Percentiles rank a stretch among this genome's conserved stretches.
Conservation (phyloP, 1,140 invertebrate species). For the Babylonia areolata region DNA sequence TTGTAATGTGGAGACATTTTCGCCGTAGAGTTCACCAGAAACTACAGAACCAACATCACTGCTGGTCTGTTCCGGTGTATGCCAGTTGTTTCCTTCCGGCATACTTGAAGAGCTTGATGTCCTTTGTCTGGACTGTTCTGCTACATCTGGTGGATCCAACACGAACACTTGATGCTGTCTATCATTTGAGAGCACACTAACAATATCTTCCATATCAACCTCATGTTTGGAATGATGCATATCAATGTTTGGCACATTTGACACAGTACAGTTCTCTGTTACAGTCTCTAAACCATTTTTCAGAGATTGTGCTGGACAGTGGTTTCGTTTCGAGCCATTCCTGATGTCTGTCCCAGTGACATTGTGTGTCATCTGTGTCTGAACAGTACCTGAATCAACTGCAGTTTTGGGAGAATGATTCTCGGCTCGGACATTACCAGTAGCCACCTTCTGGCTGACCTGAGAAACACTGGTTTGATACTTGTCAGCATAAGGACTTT, state of each 20-base stretch:
- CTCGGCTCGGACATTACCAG: too few relatives aligned
- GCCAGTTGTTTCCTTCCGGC: not conserved
- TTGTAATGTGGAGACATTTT: not conserved
- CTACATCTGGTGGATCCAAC: too few relatives aligned
- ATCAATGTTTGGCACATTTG: not conserved
- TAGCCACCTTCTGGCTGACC: too few relatives aligned
- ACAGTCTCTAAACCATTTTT: not conserved
- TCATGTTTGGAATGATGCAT: not conserved
- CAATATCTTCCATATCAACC: too few relatives aligned
- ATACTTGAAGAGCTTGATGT: too few relatives aligned
- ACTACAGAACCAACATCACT: not conserved
- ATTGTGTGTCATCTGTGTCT: too few relatives aligned
- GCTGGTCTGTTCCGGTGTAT: not conserved
- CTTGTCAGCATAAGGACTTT: too few relatives aligned
- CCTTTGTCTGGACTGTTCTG: too few relatives aligned
- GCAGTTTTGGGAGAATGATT: too few relatives aligned
- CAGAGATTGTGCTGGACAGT: not conserved
- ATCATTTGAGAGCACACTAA: too few relatives aligned
- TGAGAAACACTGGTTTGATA: too few relatives aligned
- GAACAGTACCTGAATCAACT: not conserved
- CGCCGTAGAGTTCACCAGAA: not conserved
- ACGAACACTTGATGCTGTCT: too few relatives aligned
- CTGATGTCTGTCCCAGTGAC: not conserved
- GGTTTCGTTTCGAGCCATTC: not conserved
- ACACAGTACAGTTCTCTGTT: not conserved